Conservation (phyloP, 1,140 invertebrate species). For the Hirudo medicinalis region DNA sequence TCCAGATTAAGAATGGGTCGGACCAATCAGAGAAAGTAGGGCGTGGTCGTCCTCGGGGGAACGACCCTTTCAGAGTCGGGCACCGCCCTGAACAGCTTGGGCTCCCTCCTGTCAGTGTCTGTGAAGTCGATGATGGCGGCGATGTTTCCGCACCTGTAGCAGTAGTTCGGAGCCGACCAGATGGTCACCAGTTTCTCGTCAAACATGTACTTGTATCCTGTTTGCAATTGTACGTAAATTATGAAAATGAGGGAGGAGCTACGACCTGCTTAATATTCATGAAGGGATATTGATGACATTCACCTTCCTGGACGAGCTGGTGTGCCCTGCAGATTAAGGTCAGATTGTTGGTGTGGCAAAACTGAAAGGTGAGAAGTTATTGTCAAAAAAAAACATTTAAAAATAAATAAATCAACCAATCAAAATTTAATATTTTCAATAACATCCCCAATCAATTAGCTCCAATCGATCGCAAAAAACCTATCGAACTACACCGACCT, state of each 20-base stretch:
- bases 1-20: constrained; percentile 21
- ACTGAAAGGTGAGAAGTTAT: constrained; percentile 61
- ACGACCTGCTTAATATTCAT: neutral
- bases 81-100: constrained; percentile 84
- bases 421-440: too few relatives aligned
- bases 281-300: too few relatives aligned
- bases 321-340: constrained; percentile 98
- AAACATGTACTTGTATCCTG: constrained; percentile 98
- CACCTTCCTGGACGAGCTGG: constrained; percentile 90
- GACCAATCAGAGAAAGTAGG: constrained; percentile 71
- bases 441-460: too few relatives aligned
- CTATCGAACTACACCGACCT: constrained; percentile 37
- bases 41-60: constrained; percentile 74
- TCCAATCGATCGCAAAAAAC: too few relatives aligned
- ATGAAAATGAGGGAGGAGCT: neutral
- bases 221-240: neutral
- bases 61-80: constrained; percentile 82
- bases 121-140: constrained; percentile 94
- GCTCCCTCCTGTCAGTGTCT: constrained; percentile 58
- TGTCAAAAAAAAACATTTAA: too few relatives aligned
- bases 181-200: constrained; percentile 96
- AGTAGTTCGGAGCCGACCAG: constrained; percentile 99
- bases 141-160: constrained; percentile 97
- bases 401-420: neutral
- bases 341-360: constrained; percentile 89